Base-by-base conservation (phyloP, 2,888 invertebrate species). In the Uropetala carovei region DNA sequence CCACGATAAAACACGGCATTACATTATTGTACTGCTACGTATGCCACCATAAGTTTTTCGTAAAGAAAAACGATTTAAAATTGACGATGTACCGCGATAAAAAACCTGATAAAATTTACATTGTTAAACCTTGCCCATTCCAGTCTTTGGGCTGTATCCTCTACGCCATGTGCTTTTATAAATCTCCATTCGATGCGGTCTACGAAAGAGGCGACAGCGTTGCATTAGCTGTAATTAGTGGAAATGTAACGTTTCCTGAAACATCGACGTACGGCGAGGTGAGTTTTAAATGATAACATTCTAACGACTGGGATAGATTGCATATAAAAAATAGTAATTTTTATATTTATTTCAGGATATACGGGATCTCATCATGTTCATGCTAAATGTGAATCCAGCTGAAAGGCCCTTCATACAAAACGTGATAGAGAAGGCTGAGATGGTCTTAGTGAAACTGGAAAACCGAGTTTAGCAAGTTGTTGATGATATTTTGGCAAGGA, bases 161-260 rank as follows among this genome's bases (percentile, higher is more conserved):
- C 56, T 98, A 98, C 95, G 98, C 98, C 0, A 96, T 98, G 95
- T 97, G 98, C 94, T 98, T 97, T 94, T 97, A 97, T 94, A 97
- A 97, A 94, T 98, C 98, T 82, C 98, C 98, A 0, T 98, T 97
- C 95, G 98, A 98, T 95, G 96, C 96, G 56, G 97, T 98, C 14
- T 97, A 98, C 94, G 98, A 98, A 94, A 96, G 97, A 93, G 98
- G 98, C 1, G 98, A 98, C 95, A 98, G 98, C 93, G 97, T 98
- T 16, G 98, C 98, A 81, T 95, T 98, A 93, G 98, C 98, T 92
- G 98, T 98, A 64, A 96, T 98, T 92, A 97, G 97, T 94, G 97
- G 97, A 92, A 97, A 96, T 93, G 95, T 98, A 10, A 95, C 96
- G 94, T 97, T 98, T 95, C 97, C 97, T 18, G 96, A 97, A 93